A percentile compares a stretch with the other conserved stretches of the same genome.
These are phyloP conservation scores for Vulpes vulpes DNA, from an alignment of 2,113 vertebrate genomes.

Conservation along the genomic window DNA sequence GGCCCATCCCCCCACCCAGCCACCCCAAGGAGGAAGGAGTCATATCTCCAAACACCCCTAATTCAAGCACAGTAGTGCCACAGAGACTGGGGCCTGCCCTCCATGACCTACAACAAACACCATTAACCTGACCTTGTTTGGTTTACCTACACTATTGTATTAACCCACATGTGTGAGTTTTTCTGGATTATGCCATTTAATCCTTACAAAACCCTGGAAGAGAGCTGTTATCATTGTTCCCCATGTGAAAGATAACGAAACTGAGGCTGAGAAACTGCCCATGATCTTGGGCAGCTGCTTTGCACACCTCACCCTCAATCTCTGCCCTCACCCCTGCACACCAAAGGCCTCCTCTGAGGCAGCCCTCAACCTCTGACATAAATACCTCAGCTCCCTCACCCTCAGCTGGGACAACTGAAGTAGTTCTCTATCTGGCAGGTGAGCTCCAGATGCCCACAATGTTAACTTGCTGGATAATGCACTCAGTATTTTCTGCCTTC, in stretches of 20 bases:
- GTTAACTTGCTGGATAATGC: not conserved
- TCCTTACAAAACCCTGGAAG: not conserved
- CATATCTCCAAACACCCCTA: not conserved
- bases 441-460: not conserved
- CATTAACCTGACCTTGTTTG: not conserved
- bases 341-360: not conserved
- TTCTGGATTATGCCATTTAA: conserved; percentile 1
- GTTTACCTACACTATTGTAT: not conserved
- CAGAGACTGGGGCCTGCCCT: not conserved
- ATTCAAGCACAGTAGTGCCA: not conserved
- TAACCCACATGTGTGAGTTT: not conserved
- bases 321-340: not conserved
- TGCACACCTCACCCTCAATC: too few relatives aligned
- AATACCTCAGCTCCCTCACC: not conserved
- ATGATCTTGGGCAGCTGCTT: not conserved
- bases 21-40: not conserved
- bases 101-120: not conserved
- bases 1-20: not conserved
- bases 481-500: not conserved
- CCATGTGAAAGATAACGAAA: not conserved
- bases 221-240: not conserved
- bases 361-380: not conserved
- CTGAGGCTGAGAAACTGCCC: not conserved
- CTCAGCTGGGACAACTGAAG: not conserved
- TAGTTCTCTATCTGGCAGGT: not conserved